A percentile compares a stretch with the other conserved stretches of the same genome.
Evolutionary conservation across 2,888 invertebrate species (phyloP).

Genomic region (Priocnemis perturbator): DNA sequence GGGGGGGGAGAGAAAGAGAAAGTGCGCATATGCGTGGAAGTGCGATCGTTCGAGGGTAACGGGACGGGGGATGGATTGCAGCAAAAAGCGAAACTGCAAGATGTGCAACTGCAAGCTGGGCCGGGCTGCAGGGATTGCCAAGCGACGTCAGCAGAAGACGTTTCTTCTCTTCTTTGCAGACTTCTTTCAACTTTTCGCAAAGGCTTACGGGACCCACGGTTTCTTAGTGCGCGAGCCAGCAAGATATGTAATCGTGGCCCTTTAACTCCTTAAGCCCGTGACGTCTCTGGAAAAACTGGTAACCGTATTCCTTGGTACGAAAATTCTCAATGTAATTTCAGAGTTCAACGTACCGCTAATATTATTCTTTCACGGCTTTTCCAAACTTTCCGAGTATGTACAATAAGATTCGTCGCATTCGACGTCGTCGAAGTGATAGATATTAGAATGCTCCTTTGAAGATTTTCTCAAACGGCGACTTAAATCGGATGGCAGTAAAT

Average conservation of each 20-base stretch:
- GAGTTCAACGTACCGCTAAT: no score
- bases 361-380: no score
- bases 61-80: constrained; percentile 43
- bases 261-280: background rate
- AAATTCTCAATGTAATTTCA: background rate
- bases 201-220: constrained; percentile 37
- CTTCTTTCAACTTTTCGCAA: constrained; percentile 54
- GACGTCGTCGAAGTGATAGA: no score
- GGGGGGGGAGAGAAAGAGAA: constrained; percentile 10
- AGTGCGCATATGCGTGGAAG: constrained; percentile 2
- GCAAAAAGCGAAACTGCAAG: constrained; percentile 66
- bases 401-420: no score
- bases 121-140: constrained; percentile 62
- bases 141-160: constrained; percentile 66
- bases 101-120: constrained; percentile 59
- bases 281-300: no score
- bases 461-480: no score
- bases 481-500: no score
- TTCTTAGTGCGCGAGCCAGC: background rate
- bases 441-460: no score
- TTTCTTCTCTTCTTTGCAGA: constrained; percentile 43
- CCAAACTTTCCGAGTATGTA: no score
- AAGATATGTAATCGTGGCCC: background rate
- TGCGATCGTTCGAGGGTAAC: constrained; percentile 11
- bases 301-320: no score